Evolutionary conservation across 2,113 vertebrate genomes (phyloP), one percentile per base, ranked within the genome.

Genomic region (Galbula dea): DNA sequence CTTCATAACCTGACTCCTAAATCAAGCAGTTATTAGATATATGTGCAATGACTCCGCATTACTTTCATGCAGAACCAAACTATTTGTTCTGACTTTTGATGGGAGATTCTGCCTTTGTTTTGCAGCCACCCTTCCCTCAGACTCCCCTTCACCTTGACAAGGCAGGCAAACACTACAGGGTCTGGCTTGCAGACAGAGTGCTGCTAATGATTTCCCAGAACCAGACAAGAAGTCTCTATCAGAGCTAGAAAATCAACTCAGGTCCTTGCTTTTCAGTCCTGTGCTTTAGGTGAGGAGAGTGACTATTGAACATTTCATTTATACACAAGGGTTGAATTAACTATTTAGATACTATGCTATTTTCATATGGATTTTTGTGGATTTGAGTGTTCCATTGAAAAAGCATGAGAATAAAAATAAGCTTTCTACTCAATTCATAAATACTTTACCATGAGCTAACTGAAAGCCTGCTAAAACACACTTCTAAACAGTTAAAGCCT

Each of bases 51-150:
- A 87, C 87, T 49, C 6, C 48, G 66, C 49, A 49, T 88, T 62
- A 32, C 57, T 82, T 75, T 61, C 73, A 88, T 91, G n/a, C 94
- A 88, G 97, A 96, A 93, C 54, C n/a, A 95, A 93, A 93, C 73
- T 45, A 87, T 96, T 93, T 86, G 48, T 74, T 96, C 88, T 94
- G 79, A 71, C 34, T 93, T 85, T 26, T 43, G n/a, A 74, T 14
- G 39, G 43, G 30, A 80, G 48, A 88, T 81, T 55, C 37, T 76
- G 43, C 61, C 78, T 19, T 75, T n/a, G 8, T 51, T 91, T 77
- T 88, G 65, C 73, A 92, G 37, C 7, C 61, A 54, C 14, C 3
- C 24, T 65, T 78, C 65, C 74, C 46, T 85, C 61, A 65, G 34
- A 45, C 67, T 79, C 17, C 45, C 46, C 27, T 72, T 79, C 22